phyloP scores from a whole-genome alignment of 1,140 invertebrate genomes.

The Phocides pigmalion region DNA sequence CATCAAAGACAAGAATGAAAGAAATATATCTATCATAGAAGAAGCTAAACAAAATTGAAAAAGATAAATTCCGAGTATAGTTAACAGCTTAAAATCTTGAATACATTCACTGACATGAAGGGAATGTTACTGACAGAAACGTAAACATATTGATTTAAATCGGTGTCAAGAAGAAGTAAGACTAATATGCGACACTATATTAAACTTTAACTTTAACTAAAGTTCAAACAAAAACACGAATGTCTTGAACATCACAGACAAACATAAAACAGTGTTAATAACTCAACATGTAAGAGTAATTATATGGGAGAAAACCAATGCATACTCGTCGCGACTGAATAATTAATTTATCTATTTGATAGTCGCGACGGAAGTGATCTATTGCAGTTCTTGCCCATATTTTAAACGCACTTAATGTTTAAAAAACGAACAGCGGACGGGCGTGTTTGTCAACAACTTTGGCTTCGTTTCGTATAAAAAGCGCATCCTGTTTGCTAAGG shows the following conservation, averaged over 20 bases:
- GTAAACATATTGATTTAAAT: neutral
- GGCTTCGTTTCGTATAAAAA: conserved; percentile 25
- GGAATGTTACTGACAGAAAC: neutral
- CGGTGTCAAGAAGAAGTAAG: neutral
- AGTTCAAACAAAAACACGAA: neutral
- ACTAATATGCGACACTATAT: neutral
- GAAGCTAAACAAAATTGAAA: too few relatives aligned
- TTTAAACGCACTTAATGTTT: conserved; percentile 1
- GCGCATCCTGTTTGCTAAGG: conserved; percentile 28
- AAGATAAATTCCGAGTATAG: neutral
- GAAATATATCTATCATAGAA: neutral
- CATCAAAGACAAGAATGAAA: neutral
- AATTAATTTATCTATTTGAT: conserved; percentile 19
- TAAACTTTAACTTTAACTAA: neutral
- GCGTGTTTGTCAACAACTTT: conserved; percentile 26
- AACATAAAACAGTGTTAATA: neutral
- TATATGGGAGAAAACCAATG: neutral
- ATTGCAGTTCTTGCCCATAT: conserved; percentile 12
- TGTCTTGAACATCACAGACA: neutral
- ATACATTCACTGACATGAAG: neutral
- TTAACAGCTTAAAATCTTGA: neutral
- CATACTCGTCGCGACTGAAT: conserved; percentile 17
- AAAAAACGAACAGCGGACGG: neutral
- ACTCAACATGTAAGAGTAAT: neutral
- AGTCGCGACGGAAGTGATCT: conserved; percentile 13